Percentiles rank a stretch among this genome's conserved stretches.
phyloP scores from a whole-genome alignment of 2,797 vertebrate species.

The Fundulus diaphanus region DNA sequence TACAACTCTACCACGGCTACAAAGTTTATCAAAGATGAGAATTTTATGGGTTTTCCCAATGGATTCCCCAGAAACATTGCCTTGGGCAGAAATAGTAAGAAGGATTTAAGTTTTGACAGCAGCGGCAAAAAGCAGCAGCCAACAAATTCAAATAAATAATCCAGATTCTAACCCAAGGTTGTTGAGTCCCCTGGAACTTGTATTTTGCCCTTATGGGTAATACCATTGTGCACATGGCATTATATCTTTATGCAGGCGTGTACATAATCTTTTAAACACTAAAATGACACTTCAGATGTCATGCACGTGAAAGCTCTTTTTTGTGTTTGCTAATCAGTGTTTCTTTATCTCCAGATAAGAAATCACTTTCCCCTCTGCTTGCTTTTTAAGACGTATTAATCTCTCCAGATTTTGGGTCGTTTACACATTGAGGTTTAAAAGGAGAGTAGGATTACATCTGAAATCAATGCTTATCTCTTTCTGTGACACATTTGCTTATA shows the following conservation, averaged over 20 bases:
- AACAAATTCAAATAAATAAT: background rate
- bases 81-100: background rate
- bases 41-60: background rate
- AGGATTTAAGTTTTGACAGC: background rate
- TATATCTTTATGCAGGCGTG: background rate
- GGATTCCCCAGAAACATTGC: background rate
- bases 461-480: slow-evolving; percentile 56
- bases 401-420: slow-evolving; percentile 7
- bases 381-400: background rate
- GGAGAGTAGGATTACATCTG: slow-evolving; percentile 30
- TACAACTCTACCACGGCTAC: background rate
- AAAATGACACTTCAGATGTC: background rate
- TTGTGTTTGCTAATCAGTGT: background rate
- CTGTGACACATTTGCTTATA: slow-evolving; percentile 25
- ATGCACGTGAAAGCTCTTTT: background rate
- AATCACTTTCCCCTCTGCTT: background rate
- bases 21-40: background rate
- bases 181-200: background rate
- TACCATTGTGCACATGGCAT: background rate
- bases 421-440: slow-evolving; percentile 8
- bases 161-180: background rate
- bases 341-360: background rate
- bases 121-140: background rate
- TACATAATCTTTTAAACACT: background rate
- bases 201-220: background rate